Base-by-base conservation (phyloP, 2,797 vertebrate species). In the Euphonia xanthogaster region DNA sequence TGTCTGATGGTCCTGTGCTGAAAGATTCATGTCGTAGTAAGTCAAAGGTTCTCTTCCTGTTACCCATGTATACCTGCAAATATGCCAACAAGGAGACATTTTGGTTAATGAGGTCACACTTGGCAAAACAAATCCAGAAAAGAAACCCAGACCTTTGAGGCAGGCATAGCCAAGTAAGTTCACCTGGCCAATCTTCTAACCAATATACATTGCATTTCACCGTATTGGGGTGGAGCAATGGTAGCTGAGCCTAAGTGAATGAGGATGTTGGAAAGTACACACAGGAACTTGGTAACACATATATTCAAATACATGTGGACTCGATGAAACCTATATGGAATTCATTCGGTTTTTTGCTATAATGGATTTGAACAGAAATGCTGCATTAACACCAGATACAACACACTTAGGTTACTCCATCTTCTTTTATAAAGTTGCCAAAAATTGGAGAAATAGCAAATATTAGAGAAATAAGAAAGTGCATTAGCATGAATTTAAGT, bases 21-120 rank as follows among this genome's bases (percentile, higher is more conserved):
- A 99, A 96, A 99, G 98, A 98, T 99, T 99, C 99, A 99, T 99
- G 96, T 99, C 99, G 33, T 99, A 99, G 95, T 99, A 99, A 9
- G 99, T 99, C 96, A 99, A 97, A 42, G 99, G 99, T 86, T 99
- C 99, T 97, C 99, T 98, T 96, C 99, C 99, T 5, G 99, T 99
- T 68, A 99, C 99, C 99, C 99, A 99, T 0, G 99, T 99, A 54
- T 99, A 99, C 93, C 99, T 99, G 97, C 53, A 95, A 97, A 91
- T 42, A 51, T 10, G 79, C 25, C 68, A 91, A 81, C 24, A 86
- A 24, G 33, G 35, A 97, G 54, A 94, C 14, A 76, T 15, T 86
- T 85, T 28, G 61, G 67, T 94, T 88, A 92, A 73, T 6, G 9
- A 92, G 68, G 85, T 63, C 65, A 90, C 30, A 75, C 12, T 35